Base-by-base conservation (phyloP, 1,140 invertebrate species). In the Drosophila yakuba region DNA sequence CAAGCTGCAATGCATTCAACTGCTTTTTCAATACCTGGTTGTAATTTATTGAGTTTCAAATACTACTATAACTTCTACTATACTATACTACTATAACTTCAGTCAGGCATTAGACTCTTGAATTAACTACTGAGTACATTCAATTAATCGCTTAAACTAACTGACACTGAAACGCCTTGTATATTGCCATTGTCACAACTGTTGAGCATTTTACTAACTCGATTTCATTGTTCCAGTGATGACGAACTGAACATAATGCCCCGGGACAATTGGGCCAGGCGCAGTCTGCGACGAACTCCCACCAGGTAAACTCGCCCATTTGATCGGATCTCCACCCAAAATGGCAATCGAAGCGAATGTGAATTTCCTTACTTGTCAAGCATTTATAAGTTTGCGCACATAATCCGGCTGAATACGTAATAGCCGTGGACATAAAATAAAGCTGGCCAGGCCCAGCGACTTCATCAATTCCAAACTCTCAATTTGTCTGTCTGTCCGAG, bases 211-310 rank as follows among this genome's bases (percentile, higher is more conserved):
- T 75, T 80, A 81, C 77, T 73, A 66, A 74, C 71, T 55, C 47
- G 32, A 44, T 74, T 59, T 56, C 60, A 56, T 74, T 74, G 50
- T 79, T 82, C 52, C 66, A 92, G 85, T 56, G 90, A 91, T 66
- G 90, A 91, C 52, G 91, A 92, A 38, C 50, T 93, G 4, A 94
- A 93, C 75, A 93, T 93, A 8, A 94, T 96, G 72, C 95, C 95
- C 77, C 93, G 95, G 77, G 95, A 97, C 85, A 95, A 96, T 41
- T 97, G 96, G 96, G 93, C 95, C 32, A 93, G 96, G 79, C 96
- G 95, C 25, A 97, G 96, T 80, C 92, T 97, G 32, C 93, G 96
- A 77, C 94, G 96, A 91, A 95, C 96, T 17, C 94, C 96, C 43
- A 94, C 95, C 39, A 95, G 95, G 96, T 96, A 94, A 83, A 63